Conservation (phyloP, 1,140 invertebrate genomes). For the Cydia amplana region DNA sequence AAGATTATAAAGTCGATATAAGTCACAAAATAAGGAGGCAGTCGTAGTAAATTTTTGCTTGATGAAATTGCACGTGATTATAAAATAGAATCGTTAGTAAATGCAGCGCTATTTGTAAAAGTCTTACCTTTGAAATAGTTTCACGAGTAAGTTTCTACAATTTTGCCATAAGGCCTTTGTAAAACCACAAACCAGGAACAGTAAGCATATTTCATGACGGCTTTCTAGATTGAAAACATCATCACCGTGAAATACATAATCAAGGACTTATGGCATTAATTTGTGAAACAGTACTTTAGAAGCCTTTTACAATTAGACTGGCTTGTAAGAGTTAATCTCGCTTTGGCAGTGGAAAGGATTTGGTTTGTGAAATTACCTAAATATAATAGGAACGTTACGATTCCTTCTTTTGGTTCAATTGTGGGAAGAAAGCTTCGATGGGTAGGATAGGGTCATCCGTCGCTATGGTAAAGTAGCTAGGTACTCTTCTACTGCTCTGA, state of each 20-base stretch:
- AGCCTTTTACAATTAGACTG: slow-evolving; percentile 5
- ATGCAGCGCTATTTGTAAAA: slow-evolving; percentile 10
- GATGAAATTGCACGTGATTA: slow-evolving; percentile 9
- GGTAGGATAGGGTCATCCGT: slow-evolving; percentile 83
- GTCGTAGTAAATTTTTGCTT: slow-evolving; percentile 28
- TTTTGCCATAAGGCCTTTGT: neutral
- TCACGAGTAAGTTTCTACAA: neutral
- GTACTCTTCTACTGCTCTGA: slow-evolving; percentile 78
- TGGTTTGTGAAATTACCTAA: slow-evolving; percentile 55
- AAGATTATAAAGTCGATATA: slow-evolving; percentile 8
- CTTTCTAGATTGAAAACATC: too few relatives aligned
- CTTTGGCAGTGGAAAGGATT: slow-evolving; percentile 75
- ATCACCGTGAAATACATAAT: too few relatives aligned
- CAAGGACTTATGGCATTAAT: neutral
- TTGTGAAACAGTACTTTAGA: neutral
- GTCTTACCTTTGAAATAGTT: neutral
- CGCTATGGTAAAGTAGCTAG: slow-evolving; percentile 82
- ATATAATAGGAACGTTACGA: slow-evolving; percentile 58
- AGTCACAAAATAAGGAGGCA: slow-evolving; percentile 22
- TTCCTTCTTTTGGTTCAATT: slow-evolving; percentile 81
- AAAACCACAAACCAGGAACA: neutral
- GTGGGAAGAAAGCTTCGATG: slow-evolving; percentile 83
- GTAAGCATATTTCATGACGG: too few relatives aligned
- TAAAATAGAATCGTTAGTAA: slow-evolving; percentile 4
- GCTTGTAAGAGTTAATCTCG: slow-evolving; percentile 37